Percentiles rank a stretch among this genome's conserved stretches.
Conservation (phyloP, 2,888 invertebrate genomes). For the Nomada goodeniana region DNA sequence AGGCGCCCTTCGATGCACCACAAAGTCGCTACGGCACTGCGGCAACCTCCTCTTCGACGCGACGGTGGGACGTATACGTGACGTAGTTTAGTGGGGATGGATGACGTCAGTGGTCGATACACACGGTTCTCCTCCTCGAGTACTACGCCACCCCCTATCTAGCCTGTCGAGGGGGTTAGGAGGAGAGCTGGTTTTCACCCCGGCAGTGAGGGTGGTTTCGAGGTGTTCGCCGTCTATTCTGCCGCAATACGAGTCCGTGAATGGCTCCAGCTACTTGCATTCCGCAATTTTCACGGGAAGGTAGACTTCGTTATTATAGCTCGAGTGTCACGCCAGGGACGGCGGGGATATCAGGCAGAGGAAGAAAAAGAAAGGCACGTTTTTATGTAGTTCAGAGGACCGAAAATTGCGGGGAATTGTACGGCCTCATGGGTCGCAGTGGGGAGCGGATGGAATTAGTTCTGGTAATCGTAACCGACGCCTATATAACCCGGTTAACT, state of each 20-base stretch:
- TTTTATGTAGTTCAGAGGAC: constrained; percentile 47
- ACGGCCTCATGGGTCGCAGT: constrained; percentile 22
- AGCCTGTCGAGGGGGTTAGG: constrained; percentile 27
- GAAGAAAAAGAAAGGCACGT: constrained; percentile 6
- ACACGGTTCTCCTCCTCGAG: constrained; percentile 77
- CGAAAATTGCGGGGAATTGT: constrained; percentile 55
- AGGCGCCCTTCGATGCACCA: constrained; percentile 47
- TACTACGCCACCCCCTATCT: constrained; percentile 76
- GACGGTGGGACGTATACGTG: constrained; percentile 74
- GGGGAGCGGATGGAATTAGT: constrained; percentile 47
- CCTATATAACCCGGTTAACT: constrained; percentile 54
- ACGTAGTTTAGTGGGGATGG: constrained; percentile 80
- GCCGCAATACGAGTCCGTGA: constrained; percentile 71
- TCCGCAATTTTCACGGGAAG: constrained; percentile 67
- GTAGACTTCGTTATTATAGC: constrained; percentile 70
- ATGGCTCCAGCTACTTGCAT: constrained; percentile 70
- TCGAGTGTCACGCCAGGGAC: constrained; percentile 55
- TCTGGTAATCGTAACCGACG: constrained; percentile 56
- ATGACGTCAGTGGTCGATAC: constrained; percentile 83
- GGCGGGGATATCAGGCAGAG: background rate
- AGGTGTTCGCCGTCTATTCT: constrained; percentile 67
- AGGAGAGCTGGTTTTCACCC: constrained; percentile 46
- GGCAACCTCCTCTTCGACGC: constrained; percentile 68
- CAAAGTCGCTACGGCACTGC: constrained; percentile 70
- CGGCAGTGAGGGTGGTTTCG: constrained; percentile 54